phyloP scores from a whole-genome alignment of 1,140 invertebrate genomes.

The Acromyrmex charruanus region DNA sequence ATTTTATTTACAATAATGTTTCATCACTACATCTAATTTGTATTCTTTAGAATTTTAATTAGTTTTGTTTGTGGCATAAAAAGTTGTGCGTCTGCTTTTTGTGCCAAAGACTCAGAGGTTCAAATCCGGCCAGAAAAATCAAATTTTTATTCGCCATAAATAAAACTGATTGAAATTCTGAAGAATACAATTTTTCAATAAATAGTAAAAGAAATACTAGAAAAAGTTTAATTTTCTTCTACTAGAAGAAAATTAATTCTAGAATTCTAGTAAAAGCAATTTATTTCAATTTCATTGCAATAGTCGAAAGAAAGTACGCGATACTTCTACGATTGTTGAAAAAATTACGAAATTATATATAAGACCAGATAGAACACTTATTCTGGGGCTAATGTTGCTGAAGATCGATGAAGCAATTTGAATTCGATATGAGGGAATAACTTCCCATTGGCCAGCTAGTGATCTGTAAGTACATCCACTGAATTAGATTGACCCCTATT shows the following conservation, averaged over 20 bases:
- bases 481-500: conserved; percentile 79
- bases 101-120: no score
- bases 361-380: conserved; percentile 8
- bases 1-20: no score
- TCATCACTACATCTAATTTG: no score
- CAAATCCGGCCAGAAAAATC: no score
- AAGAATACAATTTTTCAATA: not conserved
- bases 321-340: not conserved
- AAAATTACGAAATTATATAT: conserved; percentile 38
- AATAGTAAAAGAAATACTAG: not conserved
- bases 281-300: not conserved
- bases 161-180: no score
- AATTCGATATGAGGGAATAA: conserved; percentile 78
- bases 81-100: no score
- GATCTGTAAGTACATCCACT: conserved; percentile 79
- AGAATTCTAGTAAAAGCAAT: not conserved
- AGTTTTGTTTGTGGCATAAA: no score
- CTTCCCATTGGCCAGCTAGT: conserved; percentile 68
- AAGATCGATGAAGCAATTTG: conserved; percentile 71
- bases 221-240: no score
- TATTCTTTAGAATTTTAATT: no score
- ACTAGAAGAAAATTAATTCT: conserved; percentile 3
- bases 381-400: conserved; percentile 26
- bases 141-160: no score
- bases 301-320: not conserved